Conservation (phyloP, 2,797 vertebrate species). For the Graptemys geographica region DNA sequence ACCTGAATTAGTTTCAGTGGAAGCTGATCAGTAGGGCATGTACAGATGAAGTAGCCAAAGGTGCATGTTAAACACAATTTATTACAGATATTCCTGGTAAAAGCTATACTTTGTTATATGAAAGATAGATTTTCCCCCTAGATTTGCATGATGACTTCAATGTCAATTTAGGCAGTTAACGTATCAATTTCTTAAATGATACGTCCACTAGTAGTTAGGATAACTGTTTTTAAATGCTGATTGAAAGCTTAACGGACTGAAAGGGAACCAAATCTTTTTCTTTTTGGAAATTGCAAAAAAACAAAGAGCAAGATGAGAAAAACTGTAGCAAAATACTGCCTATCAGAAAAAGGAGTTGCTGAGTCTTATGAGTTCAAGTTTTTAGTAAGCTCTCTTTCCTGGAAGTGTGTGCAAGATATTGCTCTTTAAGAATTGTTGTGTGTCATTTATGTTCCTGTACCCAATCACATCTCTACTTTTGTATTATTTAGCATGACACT, state of each 20-base stretch:
- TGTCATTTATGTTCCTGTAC: background rate
- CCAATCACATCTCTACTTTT: background rate
- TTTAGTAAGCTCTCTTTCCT: background rate
- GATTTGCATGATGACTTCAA: background rate
- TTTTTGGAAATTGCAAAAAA: slow-evolving; percentile 2
- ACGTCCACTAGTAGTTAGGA: background rate
- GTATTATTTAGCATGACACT: background rate
- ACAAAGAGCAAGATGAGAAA: background rate
- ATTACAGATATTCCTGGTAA: slow-evolving; percentile 7
- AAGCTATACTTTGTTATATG: background rate
- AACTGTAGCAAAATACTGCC: background rate
- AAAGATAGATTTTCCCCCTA: background rate
- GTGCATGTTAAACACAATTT: slow-evolving; percentile 19
- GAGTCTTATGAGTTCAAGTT: background rate
- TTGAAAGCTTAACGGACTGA: background rate
- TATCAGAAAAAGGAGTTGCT: background rate
- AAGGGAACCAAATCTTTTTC: background rate
- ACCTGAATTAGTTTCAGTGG: slow-evolving; percentile 6
- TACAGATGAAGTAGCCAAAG: background rate
- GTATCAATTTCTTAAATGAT: background rate
- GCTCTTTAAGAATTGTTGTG: background rate
- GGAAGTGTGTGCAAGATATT: background rate
- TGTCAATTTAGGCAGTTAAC: background rate
- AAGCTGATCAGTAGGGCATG: background rate
- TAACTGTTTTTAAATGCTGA: slow-evolving; percentile 3